These are phyloP conservation scores for Rhadina sibilatrix DNA, from an alignment of 2,113 vertebrate genomes.

Conservation along the genomic window DNA sequence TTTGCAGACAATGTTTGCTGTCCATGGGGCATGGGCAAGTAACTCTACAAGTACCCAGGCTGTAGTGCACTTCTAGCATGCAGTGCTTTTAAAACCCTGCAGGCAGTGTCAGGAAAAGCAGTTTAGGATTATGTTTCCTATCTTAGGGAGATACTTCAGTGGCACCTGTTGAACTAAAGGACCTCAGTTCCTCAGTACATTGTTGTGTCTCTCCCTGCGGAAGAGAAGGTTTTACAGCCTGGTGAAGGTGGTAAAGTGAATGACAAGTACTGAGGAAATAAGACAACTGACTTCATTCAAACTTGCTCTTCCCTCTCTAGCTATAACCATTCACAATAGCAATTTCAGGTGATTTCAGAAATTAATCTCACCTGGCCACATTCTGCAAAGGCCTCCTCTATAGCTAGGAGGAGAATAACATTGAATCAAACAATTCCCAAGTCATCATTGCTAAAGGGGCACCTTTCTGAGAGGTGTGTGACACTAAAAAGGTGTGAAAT, in stretches of 20 bases:
- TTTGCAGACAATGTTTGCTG: not conserved
- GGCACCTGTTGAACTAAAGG: not conserved
- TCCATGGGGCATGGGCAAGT: not conserved
- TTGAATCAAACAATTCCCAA: not conserved
- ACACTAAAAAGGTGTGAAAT: not conserved
- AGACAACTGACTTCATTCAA: not conserved
- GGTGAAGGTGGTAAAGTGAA: not conserved
- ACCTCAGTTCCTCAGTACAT: not conserved
- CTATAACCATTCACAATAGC: not conserved
- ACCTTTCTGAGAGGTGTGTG: not conserved
- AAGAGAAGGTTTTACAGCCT: not conserved
- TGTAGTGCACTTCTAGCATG: not conserved
- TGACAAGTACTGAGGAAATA: not conserved
- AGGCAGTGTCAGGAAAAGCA: not conserved
- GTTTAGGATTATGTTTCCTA: not conserved
- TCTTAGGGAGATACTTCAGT: not conserved
- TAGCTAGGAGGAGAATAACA: not conserved
- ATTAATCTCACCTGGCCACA: not conserved
- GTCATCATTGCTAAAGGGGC: not conserved
- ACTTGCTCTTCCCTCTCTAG: not conserved
- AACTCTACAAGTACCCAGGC: not conserved
- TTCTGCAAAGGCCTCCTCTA: not conserved
- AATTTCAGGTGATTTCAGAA: not conserved
- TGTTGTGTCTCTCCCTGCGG: not conserved
- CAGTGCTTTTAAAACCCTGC: not conserved